phyloP scores from a whole-genome alignment of 2,113 vertebrate species.

The Cacatua alba region DNA sequence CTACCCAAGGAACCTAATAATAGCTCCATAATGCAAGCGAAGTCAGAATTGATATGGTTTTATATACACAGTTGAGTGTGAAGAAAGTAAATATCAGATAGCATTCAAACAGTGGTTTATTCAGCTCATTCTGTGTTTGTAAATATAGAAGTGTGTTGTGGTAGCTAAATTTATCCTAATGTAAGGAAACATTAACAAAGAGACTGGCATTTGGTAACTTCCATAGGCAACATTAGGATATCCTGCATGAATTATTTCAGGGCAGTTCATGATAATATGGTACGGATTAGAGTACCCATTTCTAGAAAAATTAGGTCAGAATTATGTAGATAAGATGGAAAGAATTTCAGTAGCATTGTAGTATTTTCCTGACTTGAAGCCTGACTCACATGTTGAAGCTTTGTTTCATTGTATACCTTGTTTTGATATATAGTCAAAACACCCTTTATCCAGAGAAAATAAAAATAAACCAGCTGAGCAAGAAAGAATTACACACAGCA shows the following conservation, averaged over 20 bases:
- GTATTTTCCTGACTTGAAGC: constrained; percentile 56
- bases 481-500: not conserved
- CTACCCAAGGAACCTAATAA: constrained; percentile 26
- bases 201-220: constrained; percentile 31
- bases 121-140: constrained; percentile 21
- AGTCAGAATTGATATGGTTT: constrained; percentile 19
- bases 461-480: constrained; percentile 38
- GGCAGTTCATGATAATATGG: constrained; percentile 9
- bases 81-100: constrained; percentile 43
- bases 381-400: constrained; percentile 35
- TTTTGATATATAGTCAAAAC: constrained; percentile 56
- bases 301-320: constrained; percentile 62
- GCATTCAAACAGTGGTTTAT: not conserved
- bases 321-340: constrained; percentile 61
- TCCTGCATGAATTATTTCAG: constrained; percentile 26
- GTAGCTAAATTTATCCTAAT: constrained; percentile 42
- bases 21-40: not conserved
- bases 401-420: constrained; percentile 57
- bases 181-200: constrained; percentile 51
- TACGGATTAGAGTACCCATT: constrained; percentile 53
- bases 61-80: not conserved
- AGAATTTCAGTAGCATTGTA: constrained; percentile 61
- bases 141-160: constrained; percentile 17
- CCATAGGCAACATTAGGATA: constrained; percentile 39
- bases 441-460: constrained; percentile 23